These are phyloP conservation scores for Protaetia brevitarsis DNA, from an alignment of 1,140 invertebrate species.

Conservation along the genomic window DNA sequence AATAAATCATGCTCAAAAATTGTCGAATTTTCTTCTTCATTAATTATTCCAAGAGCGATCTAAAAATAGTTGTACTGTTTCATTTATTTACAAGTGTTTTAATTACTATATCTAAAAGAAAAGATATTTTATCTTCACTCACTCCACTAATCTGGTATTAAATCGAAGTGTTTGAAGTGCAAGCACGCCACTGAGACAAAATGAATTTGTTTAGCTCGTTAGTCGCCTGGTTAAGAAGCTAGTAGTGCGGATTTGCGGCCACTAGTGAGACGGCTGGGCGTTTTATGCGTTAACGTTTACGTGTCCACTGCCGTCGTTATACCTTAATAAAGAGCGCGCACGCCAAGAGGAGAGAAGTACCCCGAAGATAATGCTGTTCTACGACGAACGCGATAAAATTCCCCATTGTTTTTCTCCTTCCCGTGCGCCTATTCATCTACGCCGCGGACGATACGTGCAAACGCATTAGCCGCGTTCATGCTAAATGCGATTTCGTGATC, in stretches of 20 bases:
- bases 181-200: neutral
- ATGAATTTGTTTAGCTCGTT: slow-evolving; percentile 1
- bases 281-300: neutral
- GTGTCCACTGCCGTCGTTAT: neutral
- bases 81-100: neutral
- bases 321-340: slow-evolving; percentile 10
- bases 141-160: too few relatives aligned
- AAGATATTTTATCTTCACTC: too few relatives aligned
- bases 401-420: neutral
- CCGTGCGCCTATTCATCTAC: neutral
- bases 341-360: neutral
- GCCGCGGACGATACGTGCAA: neutral
- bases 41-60: neutral
- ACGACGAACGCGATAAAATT: neutral
- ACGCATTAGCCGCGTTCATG: neutral
- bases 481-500: neutral
- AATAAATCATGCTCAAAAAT: too few relatives aligned
- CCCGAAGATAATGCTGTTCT: neutral
- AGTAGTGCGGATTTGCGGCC: neutral
- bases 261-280: neutral
- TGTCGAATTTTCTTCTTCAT: neutral
- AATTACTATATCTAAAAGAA: neutral
- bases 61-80: neutral
- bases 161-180: too few relatives aligned
- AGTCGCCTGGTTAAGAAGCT: neutral